phyloP scores from a whole-genome alignment of 2,113 vertebrate genomes.

The Tragelaphus buxtoni region DNA sequence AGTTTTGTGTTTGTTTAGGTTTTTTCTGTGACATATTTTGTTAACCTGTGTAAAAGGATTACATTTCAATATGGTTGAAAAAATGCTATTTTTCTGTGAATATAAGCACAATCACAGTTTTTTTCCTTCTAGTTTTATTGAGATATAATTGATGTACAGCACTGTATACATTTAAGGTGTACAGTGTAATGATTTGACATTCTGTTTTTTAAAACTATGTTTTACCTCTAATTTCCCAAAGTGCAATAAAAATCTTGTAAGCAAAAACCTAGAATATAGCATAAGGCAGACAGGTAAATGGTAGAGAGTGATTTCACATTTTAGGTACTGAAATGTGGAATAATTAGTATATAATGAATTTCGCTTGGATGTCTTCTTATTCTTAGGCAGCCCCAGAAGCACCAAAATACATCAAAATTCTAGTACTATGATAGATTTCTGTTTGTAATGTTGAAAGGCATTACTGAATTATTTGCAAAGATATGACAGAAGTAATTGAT shows the following conservation, averaged over 20 bases:
- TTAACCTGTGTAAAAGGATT: constrained; percentile 76
- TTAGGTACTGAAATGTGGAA: constrained; percentile 28
- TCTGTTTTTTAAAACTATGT: neutral
- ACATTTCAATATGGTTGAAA: constrained; percentile 74
- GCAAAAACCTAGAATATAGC: constrained; percentile 30
- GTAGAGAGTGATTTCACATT: constrained; percentile 11
- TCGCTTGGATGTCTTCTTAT: constrained; percentile 39
- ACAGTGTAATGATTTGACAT: neutral
- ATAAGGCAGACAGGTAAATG: constrained; percentile 1
- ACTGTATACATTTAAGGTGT: neutral
- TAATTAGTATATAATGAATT: constrained; percentile 40
- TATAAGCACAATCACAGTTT: constrained; percentile 27
- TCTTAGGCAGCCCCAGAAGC: constrained; percentile 39
- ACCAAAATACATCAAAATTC: constrained; percentile 5
- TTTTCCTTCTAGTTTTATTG: neutral
- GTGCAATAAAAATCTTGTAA: constrained; percentile 26
- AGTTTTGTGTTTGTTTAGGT: constrained; percentile 68
- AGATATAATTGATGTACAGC: neutral
- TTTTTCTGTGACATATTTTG: constrained; percentile 68
- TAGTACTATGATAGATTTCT: constrained; percentile 20
- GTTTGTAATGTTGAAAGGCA: neutral
- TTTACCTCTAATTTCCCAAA: constrained; percentile 51
- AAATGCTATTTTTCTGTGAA: constrained; percentile 67
- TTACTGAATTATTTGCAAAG: constrained; percentile 63
- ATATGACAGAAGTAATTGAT: constrained; percentile 45